Base-by-base conservation (phyloP, 2,888 invertebrate species). In the Diarsia mendica region DNA sequence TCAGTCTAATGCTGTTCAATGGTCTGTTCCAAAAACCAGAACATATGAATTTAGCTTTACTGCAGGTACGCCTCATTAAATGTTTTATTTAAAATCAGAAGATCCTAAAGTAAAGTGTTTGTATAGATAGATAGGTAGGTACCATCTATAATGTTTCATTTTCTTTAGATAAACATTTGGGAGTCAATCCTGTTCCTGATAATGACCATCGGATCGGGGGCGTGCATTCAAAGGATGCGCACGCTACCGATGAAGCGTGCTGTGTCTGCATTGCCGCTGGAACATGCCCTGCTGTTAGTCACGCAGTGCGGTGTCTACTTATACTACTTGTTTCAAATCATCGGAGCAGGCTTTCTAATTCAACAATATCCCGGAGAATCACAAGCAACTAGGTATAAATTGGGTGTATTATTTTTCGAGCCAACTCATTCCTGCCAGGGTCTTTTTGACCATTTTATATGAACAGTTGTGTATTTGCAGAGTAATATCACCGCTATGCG, bases 301-400 rank as follows among this genome's bases (percentile, higher is more conserved):
- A 98, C 98, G 2, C 98, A 98, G 91, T 97, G 98, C 48, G 98
- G 98, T 6, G 97, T 98, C 76, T 98, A 98, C 91, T 97, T 98
- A 28, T 98, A 98, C 94, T 98, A 98, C 89, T 96, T 98, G 84
- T 98, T 98, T 90, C 98, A 98, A 89, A 97, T 98, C 67, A 98
- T 98, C 72, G 98, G 98, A 49, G 98, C 97, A 67, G 97, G 97
- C 63, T 97, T 97, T 82, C 93, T 96, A 3, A 92, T 95, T 76
- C 93, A 96, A 55, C 88, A 91, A 39, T 94, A 91, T 82, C 92
- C 96, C 6, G 93, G 93, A 86, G 94, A 90, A 79, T 89, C 92
- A 63, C 89, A 94, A 73, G 95, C 94, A 3, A 95, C 96, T 2
- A 95, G 96, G 96, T 95, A 89, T 78, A 64, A 55, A 33, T 49